phyloP scores from a whole-genome alignment of 2,888 invertebrate species.

The Ecliptopera silaceata region DNA sequence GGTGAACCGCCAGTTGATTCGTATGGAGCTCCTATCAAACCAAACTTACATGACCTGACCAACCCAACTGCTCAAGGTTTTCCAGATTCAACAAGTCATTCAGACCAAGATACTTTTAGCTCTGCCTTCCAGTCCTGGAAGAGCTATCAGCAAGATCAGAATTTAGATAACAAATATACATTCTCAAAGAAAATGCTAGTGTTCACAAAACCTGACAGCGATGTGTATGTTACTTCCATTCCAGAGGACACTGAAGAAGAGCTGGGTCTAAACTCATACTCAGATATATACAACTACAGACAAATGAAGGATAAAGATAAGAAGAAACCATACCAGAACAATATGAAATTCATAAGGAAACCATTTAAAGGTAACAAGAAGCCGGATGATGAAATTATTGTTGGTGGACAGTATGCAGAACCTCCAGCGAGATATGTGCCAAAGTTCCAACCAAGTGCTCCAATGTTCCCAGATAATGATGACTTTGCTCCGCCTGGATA shows the following conservation, averaged over 20 bases:
- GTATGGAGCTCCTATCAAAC: conserved; percentile 56
- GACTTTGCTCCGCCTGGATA: conserved; percentile 43
- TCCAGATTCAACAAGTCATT: conserved; percentile 34
- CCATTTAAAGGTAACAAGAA: conserved; percentile 48
- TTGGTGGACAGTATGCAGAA: conserved; percentile 73
- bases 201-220: conserved; percentile 40
- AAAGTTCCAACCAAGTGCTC: conserved; percentile 48
- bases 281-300: conserved; percentile 44
- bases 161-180: conserved; percentile 45
- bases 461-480: conserved; percentile 47
- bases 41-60: conserved; percentile 37
- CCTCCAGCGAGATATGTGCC: conserved; percentile 65
- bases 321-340: conserved; percentile 41
- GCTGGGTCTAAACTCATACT: conserved; percentile 41
- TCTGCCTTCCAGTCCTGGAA: conserved; percentile 47
- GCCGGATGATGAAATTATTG: conserved; percentile 50
- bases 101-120: conserved; percentile 37
- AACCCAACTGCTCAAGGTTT: conserved; percentile 42
- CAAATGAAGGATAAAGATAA: conserved; percentile 42
- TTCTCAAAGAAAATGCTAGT: conserved; percentile 46
- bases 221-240: conserved; percentile 37
- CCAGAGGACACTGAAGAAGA: conserved; percentile 40
- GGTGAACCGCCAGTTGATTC: conserved; percentile 63
- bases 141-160: conserved; percentile 39
- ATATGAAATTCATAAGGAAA: conserved; percentile 42